Percentiles rank a stretch among this genome's conserved stretches.
These are phyloP conservation scores for Drosophila multiciliata DNA, from an alignment of 2,888 invertebrate genomes.

Conservation along the genomic window DNA sequence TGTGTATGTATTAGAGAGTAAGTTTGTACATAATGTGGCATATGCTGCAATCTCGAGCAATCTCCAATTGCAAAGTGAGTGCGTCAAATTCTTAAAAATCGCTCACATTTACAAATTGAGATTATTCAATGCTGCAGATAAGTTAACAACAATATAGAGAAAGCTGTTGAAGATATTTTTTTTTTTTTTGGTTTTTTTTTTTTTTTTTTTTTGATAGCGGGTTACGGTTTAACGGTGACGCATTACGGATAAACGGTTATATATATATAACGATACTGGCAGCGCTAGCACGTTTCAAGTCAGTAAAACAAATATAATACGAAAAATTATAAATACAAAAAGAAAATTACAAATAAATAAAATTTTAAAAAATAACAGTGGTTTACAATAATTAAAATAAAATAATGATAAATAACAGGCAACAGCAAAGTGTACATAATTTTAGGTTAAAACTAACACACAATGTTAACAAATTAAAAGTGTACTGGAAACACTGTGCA, in stretches of 20 bases:
- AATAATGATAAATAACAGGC: constrained; percentile 24
- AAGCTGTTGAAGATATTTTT: constrained; percentile 3
- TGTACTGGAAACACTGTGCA: constrained; percentile 23
- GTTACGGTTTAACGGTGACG: constrained; percentile 32
- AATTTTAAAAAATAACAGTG: constrained; percentile 1
- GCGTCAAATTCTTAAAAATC: constrained; percentile 82
- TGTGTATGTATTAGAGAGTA: constrained; percentile 6
- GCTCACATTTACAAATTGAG: constrained; percentile 99
- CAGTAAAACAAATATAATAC: constrained; percentile 4
- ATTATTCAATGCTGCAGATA: constrained; percentile 90
- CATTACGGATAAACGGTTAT: constrained; percentile 36
- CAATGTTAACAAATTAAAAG: constrained; percentile 6
- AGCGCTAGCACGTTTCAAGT: constrained; percentile 6
- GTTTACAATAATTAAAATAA: constrained; percentile 26
- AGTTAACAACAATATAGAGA: constrained; percentile 42
- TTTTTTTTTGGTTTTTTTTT: constrained; percentile 15
- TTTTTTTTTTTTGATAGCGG: constrained; percentile 14
- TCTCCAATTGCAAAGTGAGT: constrained; percentile 85
- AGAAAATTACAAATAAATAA: constrained; percentile 24
- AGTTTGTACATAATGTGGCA: constrained; percentile 68
- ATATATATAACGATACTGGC: constrained; percentile 20
- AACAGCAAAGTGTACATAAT: constrained; percentile 22
- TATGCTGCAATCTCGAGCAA: constrained; percentile 83
- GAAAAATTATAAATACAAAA: constrained; percentile 28
- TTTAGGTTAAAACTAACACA: constrained; percentile 7